Base-by-base conservation (phyloP, 1,140 invertebrate species). In the Trichoplusia ni region DNA sequence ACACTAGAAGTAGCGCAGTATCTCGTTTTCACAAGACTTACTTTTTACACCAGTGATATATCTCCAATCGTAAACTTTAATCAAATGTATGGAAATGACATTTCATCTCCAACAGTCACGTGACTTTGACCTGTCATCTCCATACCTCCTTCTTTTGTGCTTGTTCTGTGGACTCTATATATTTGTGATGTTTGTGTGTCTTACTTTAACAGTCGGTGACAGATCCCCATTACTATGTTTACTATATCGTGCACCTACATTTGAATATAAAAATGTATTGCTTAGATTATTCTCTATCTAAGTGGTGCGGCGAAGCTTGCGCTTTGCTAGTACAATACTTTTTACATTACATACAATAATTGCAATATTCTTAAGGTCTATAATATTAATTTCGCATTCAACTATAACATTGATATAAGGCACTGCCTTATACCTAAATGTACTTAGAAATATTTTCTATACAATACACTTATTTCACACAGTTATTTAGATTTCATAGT, bases 391-490 rank as follows among this genome's bases (percentile, higher is more conserved):
- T 31, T 46, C 29, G 13, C 19, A 23, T 46, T 33, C 23, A 60
- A 60, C 40, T 46, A 42, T 60, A 67, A 71, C 67, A 63, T 66
- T 54, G 66, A 68, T 67, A 73, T 64, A 78, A 79, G 77, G 75
- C 77, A 82, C 77, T 74, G 71, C 75, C 79, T 69, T 72, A 74
- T 75, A 71, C 44, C 44, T 27, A 49, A 13, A 49, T 62, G 37
- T 70, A 68, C 23, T 37, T 66, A 61, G 42, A 58, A 19, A 54
- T 51, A 53, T 9, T 8, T 47, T 7, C 4, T 13, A 31, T 14
- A 59, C 19, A 25, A 16, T 35, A 11, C 13, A 51, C 1, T 58
- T 58, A 59, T 38, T 31, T 29, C 23, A 49, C 29, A 23, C 16
- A 14, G 7, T 1, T 31, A 27, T n/a, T 4, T 21, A 44, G 31